Conservation (phyloP, 2,113 vertebrate species). For the Gallinago undulata region DNA sequence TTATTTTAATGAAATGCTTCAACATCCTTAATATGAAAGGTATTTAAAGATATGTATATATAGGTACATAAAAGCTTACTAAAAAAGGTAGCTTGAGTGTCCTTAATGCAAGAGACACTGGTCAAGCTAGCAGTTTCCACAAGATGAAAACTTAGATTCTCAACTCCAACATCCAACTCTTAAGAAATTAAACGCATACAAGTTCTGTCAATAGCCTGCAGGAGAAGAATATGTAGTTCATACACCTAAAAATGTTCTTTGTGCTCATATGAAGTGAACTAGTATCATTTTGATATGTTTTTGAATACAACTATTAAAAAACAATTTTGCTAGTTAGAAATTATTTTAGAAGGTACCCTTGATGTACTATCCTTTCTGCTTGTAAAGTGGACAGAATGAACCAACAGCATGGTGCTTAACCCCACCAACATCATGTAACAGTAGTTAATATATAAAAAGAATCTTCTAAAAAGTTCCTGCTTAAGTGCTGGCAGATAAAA, state of each 20-base stretch:
- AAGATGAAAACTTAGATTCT: not conserved
- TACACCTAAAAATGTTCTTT: not conserved
- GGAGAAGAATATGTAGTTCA: not conserved
- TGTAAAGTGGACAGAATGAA: not conserved
- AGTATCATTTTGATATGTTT: not conserved
- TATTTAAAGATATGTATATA: not conserved
- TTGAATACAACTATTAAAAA: not conserved
- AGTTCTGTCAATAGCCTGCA: not conserved
- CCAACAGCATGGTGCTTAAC: not conserved
- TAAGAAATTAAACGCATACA: not conserved
- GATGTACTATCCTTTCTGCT: not conserved
- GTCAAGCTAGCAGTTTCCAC: not conserved
- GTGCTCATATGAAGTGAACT: not conserved
- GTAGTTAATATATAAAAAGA: not conserved
- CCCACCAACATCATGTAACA: rapidly evolving
- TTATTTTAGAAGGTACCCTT: not conserved
- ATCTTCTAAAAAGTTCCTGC: not conserved
- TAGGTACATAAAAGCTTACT: not conserved
- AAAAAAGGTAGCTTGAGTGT: not conserved
- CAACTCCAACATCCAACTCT: not conserved
- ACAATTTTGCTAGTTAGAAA: not conserved
- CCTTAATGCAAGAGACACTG: not conserved
- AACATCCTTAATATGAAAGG: not conserved
- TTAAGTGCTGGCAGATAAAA: not conserved
- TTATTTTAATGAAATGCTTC: not conserved